Evolutionary conservation across 2,888 invertebrate genomes (phyloP).

Genomic region (Ennomos quercinarius): DNA sequence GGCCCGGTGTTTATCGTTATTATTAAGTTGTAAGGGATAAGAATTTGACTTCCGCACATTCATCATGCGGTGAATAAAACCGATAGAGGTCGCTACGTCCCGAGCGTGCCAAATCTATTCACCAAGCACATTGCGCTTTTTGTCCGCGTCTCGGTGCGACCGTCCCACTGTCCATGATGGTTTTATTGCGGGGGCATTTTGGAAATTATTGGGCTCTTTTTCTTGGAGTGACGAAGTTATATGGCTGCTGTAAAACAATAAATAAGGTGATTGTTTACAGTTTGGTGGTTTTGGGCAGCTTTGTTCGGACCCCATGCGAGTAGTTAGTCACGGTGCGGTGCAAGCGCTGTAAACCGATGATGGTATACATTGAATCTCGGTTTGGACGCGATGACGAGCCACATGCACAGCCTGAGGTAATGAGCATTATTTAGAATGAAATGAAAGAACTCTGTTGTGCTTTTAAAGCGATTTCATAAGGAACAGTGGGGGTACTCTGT

Average conservation of each 20-base stretch:
- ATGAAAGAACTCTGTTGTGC: conserved; percentile 47
- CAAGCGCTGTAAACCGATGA: conserved; percentile 63
- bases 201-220: conserved; percentile 68
- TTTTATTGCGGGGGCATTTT: conserved; percentile 79
- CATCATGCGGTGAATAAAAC: conserved; percentile 65
- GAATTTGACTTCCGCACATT: conserved; percentile 77
- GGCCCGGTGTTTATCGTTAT: conserved; percentile 78
- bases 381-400: conserved; percentile 60
- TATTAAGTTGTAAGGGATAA: conserved; percentile 79
- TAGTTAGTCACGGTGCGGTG: conserved; percentile 58
- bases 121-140: conserved; percentile 57
- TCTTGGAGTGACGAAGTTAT: conserved; percentile 71
- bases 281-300: conserved; percentile 60
- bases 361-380: conserved; percentile 61
- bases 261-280: conserved; percentile 77
- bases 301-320: conserved; percentile 71
- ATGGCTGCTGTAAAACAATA: conserved; percentile 82
- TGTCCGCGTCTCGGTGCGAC: conserved; percentile 36
- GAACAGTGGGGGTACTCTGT: conserved; percentile 60
- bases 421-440: conserved; percentile 55
- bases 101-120: conserved; percentile 75
- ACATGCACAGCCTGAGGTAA: conserved; percentile 50
- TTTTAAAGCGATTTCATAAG: conserved; percentile 37
- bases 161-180: conserved; percentile 72
- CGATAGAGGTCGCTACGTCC: conserved; percentile 49